Evolutionary conservation across 1,140 invertebrate species (phyloP).

Genomic region (Tetramorium parvispinum): DNA sequence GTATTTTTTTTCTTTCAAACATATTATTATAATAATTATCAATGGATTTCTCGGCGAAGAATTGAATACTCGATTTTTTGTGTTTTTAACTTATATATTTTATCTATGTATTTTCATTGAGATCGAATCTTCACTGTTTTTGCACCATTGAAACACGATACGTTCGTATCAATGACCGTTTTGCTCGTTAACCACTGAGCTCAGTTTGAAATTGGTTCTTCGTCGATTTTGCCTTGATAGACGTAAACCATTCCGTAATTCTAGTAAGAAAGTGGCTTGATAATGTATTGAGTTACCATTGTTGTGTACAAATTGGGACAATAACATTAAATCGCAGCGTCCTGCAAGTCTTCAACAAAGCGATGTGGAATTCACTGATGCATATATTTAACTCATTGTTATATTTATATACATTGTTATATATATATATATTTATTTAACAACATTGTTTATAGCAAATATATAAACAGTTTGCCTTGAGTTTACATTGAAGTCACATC

Average conservation of each 20-base stretch:
- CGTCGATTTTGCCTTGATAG: not conserved
- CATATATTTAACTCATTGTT: constrained; percentile 32
- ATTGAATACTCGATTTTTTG: not conserved
- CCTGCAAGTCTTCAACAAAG: not conserved
- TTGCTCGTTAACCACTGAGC: not conserved
- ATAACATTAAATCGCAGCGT: not conserved
- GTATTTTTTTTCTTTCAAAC: not conserved
- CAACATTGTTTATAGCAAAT: constrained; percentile 8
- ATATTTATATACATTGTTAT: too few relatives aligned
- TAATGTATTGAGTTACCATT: constrained; percentile 8
- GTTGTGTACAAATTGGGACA: not conserved
- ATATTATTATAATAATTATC: not conserved
- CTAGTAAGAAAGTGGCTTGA: not conserved
- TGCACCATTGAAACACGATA: not conserved
- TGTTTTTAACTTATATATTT: not conserved
- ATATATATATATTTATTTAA: too few relatives aligned
- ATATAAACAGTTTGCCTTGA: not conserved
- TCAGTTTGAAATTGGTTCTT: not conserved
- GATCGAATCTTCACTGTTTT: not conserved
- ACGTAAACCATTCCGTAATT: not conserved
- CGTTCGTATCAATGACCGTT: not conserved
- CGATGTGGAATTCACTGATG: not conserved
- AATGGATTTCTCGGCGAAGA: not conserved
- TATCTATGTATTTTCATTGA: not conserved
- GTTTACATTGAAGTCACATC: not conserved